Evolutionary conservation across 2,888 invertebrate species (phyloP), one percentile per base, ranked within the genome.

Genomic region (Odontocerum albicorne): DNA sequence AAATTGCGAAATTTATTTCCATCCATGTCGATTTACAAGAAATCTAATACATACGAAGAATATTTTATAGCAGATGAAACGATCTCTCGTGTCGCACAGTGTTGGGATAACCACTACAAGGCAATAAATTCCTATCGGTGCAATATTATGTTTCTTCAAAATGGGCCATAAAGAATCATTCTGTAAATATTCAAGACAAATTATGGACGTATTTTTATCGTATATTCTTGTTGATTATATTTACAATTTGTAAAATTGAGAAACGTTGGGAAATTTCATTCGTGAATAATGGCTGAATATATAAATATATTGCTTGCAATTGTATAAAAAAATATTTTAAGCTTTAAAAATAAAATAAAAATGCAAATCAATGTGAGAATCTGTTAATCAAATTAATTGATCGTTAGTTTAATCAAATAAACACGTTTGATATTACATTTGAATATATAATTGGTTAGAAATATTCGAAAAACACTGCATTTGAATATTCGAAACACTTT

Each of bases 141-240:
- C 44, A 32, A 17, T 31, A 17, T 44, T 32, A 12, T 32, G 32
- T 44, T 44, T 17, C 44, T 10, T 22, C 19, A 7, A 32, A 44
- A 27, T 17, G 44, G n/a, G 32, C 32, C 31, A 44, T 44, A 44
- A 44, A 44, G 8, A 4, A 44, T 32, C 31, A 16, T 33, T 44
- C 32, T 17, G 32, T 44, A 44, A 17, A 44, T 44, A 44, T 44
- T 44, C 20, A 8, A 44, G 32, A 44, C 44, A 44, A 44, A 44
- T 44, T 44, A 44, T 44, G 22, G 22, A 15, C 17, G 15, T n/a
- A 22, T 44, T 17, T 44, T 44, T 32, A 39, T 35, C 12, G 8
- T 12, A 12, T 7, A 10, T 7, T 44, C 44, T 44, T 44, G 44
- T 44, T 32, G 32, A 27, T 44, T 17, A 44, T 12, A 44, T 4